These are phyloP conservation scores for Isotomurus palustris DNA, from an alignment of 2,888 invertebrate genomes.

Conservation along the genomic window DNA sequence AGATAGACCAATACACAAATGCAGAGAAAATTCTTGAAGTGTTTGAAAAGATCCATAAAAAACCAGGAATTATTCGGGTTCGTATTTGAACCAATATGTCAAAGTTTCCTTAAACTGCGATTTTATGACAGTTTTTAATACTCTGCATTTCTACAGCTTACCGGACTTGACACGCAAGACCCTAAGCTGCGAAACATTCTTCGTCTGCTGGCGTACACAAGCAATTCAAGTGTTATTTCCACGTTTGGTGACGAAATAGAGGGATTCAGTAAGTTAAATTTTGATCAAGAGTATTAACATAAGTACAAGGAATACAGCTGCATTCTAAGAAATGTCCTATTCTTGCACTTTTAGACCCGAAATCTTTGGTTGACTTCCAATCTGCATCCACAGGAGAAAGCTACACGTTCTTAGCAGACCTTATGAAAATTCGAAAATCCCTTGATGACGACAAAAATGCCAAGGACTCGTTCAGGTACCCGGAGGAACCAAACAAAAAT, in stretches of 20 bases:
- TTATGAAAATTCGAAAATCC: no score
- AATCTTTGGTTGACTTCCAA: no score
- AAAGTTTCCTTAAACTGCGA: not conserved
- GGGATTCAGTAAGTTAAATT: constrained; percentile 1
- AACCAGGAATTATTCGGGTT: not conserved
- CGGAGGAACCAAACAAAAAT: no score
- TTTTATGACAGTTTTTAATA: not conserved
- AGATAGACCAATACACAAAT: not conserved
- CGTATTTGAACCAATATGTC: not conserved
- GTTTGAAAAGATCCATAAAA: not conserved
- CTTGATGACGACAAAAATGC: no score
- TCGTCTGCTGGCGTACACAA: constrained; percentile 19
- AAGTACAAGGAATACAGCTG: no score
- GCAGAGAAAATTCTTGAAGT: not conserved
- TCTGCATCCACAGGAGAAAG: no score
- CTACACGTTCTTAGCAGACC: no score
- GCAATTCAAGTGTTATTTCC: constrained; percentile 25
- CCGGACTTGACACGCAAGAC: constrained; percentile 17
- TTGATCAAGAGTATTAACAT: no score
- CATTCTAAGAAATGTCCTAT: no score
- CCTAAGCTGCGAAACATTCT: constrained; percentile 13
- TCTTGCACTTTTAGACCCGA: no score
- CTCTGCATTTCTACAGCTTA: constrained; percentile 13
- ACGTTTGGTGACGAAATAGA: constrained; percentile 30
- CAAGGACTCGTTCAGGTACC: no score